A percentile compares a stretch with the other conserved stretches of the same genome.
Conservation (phyloP, 2,797 vertebrate genomes). For the Peromyscus eremicus region DNA sequence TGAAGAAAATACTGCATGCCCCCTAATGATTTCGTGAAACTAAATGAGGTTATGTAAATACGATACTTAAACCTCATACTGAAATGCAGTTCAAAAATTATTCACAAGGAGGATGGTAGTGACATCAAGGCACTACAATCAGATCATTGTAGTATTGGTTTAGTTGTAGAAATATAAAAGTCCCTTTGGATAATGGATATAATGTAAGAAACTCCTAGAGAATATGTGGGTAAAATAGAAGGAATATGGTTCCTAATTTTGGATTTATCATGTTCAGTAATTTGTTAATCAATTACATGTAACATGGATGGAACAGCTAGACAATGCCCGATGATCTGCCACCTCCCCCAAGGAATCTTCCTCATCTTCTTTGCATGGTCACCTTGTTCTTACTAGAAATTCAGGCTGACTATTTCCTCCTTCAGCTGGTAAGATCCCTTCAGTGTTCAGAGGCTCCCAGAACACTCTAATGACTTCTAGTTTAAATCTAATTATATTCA, state of each 20-base stretch:
- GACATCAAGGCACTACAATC: neutral
- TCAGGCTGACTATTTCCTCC: neutral
- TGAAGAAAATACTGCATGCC: neutral
- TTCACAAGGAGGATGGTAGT: slow-evolving; percentile 7
- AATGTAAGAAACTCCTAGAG: neutral
- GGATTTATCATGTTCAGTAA: neutral
- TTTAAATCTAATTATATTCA: slow-evolving; percentile 65
- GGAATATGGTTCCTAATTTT: neutral
- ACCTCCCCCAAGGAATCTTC: neutral
- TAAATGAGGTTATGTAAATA: neutral
- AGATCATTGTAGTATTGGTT: neutral
- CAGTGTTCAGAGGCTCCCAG: neutral
- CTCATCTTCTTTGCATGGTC: neutral
- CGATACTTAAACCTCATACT: neutral
- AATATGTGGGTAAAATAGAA: neutral
- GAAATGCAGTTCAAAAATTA: neutral
- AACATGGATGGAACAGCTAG: neutral
- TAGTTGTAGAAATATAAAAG: neutral
- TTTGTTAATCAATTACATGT: neutral
- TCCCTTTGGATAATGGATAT: neutral
- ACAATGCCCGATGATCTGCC: neutral
- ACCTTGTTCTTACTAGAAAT: slow-evolving; percentile 27
- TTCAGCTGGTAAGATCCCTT: neutral
- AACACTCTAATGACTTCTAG: slow-evolving; percentile 7
- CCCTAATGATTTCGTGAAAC: slow-evolving; percentile 27